Conservation (phyloP, 2,113 vertebrate species). For the Penelope pileata region DNA sequence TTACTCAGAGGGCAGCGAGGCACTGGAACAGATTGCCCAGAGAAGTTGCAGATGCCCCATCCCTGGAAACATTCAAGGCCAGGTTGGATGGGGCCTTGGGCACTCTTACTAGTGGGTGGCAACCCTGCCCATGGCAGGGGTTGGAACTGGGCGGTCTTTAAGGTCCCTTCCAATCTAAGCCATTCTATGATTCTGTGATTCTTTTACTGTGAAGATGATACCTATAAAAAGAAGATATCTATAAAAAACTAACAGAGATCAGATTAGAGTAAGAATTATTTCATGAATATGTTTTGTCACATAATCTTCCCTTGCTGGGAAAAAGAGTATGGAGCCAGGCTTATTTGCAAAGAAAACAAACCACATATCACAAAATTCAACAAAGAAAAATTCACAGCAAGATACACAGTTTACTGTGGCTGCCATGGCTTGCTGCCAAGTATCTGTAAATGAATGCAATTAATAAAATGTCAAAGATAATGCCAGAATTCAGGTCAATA, state of each 20-base stretch:
- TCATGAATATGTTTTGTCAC: neutral
- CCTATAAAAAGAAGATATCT: neutral
- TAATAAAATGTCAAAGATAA: neutral
- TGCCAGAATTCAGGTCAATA: neutral
- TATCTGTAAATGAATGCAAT: neutral
- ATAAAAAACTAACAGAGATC: neutral
- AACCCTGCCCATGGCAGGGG: no score
- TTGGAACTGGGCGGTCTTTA: no score
- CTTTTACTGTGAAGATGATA: neutral
- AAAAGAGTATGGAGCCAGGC: neutral
- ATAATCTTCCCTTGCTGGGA: fast-evolving
- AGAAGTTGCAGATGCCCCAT: no score
- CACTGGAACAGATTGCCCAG: no score
- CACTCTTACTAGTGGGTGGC: no score
- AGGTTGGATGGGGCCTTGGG: no score
- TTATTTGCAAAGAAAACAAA: neutral
- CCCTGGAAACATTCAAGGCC: no score
- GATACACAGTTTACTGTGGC: neutral
- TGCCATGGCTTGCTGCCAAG: neutral
- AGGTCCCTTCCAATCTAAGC: no score
- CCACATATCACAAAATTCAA: neutral
- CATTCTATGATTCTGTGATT: no score
- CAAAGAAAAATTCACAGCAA: neutral
- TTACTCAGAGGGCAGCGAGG: no score
- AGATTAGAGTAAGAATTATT: neutral